phyloP scores from a whole-genome alignment of 2,113 vertebrate genomes.

The Chionomys nivalis region DNA sequence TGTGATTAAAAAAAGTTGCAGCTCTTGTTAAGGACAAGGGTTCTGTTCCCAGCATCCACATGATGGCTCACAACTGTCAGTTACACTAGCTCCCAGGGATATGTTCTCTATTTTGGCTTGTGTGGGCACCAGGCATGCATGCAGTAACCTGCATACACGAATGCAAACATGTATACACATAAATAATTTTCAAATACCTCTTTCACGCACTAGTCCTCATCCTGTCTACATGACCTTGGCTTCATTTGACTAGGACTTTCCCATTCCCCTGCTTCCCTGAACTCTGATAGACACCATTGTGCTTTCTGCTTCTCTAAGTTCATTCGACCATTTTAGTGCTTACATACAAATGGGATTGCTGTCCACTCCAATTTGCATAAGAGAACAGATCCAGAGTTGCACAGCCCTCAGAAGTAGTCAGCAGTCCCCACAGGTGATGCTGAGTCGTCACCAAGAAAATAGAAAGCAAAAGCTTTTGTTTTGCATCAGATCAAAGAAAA shows the following conservation, averaged over 20 bases:
- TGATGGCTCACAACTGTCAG: no score
- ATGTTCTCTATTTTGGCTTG: no score
- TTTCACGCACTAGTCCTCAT: background rate
- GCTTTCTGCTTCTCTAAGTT: background rate
- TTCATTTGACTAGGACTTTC: background rate
- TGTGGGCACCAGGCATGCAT: background rate
- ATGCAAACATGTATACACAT: background rate
- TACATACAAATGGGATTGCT: background rate
- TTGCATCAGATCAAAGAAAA: background rate
- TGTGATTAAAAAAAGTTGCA: background rate
- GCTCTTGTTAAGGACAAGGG: no score
- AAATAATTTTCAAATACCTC: background rate
- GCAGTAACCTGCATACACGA: background rate
- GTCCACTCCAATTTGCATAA: background rate
- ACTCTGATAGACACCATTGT: background rate
- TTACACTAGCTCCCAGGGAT: no score
- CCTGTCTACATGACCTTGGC: background rate
- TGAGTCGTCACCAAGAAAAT: slow-evolving; percentile 15
- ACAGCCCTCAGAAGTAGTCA: background rate
- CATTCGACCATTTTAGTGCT: background rate
- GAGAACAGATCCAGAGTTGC: background rate
- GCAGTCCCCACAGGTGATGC: background rate
- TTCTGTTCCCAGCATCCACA: no score
- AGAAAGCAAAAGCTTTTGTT: background rate
- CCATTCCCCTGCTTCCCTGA: no score